Base-by-base conservation (phyloP, 2,113 vertebrate genomes). In the Microcebus jonahi region DNA sequence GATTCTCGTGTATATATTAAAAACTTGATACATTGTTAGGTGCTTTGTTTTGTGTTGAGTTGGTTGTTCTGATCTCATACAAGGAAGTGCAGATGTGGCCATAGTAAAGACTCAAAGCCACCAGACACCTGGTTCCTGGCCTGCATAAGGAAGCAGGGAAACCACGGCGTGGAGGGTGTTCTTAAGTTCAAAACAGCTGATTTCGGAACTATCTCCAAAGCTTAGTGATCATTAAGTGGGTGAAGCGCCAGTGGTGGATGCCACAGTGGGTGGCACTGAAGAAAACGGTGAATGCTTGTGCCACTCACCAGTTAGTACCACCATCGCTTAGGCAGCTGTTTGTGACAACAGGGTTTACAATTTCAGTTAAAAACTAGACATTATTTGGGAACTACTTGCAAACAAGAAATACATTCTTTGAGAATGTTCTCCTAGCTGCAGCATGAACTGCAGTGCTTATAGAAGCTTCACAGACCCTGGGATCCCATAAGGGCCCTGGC, bases 311-410 rank as follows among this genome's bases (percentile, higher is more conserved):
- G 6, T 45, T 20, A 8, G 21, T 23, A 0, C 61, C 73, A 20
- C 67, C 2, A 0, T 20, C n/a, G 39, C 63, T 20, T 45, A 15
- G 7, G 48, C 27, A 53, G 73, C 76, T n/a, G 5, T 68, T 53
- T 29, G 14, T 34, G 65, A 75, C 29, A 20, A 31, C 2, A 2
- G 8, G 12, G 53, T 39, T 65, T 36, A 39, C 25, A 18, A 4
- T 92, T 42, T 36, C 68, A 27, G 36, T 89, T 73, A 53, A 77
- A 94, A 83, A 80, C 55, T 29, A 79, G 80, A 79, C 17, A 29
- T 88, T 42, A 53, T 87, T 91, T 76, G 31, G 65, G 31, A 31
- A 92, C 68, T 70, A 57, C 34, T 85, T 42, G 50, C 84, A 80
- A 93, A 81, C 20, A 36, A 73, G 76, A 90, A 75, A 70, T 79